phyloP scores from a whole-genome alignment of 2,113 vertebrate species.

The Lepisosteus osseus region DNA sequence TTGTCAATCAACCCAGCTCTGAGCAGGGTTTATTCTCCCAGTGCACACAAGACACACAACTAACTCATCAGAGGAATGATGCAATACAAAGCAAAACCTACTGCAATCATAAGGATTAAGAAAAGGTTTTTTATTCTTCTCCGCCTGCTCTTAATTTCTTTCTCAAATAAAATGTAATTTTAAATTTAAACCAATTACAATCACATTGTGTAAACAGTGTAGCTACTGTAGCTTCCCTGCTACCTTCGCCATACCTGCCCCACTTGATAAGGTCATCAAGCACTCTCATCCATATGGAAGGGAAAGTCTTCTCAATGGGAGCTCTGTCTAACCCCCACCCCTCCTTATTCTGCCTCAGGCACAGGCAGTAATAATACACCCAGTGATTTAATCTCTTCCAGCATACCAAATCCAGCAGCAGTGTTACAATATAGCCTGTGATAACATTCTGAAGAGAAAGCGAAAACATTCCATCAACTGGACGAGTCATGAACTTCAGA shows the following conservation, averaged over 20 bases:
- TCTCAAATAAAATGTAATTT: too few species aligned
- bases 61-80: slow-evolving; percentile 62
- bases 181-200: too few species aligned
- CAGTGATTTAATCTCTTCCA: not conserved
- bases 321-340: not conserved
- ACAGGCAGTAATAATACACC: not conserved
- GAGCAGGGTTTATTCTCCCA: not conserved
- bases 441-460: not conserved
- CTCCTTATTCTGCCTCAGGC: not conserved
- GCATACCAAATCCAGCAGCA: not conserved
- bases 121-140: slow-evolving; percentile 24
- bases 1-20: not conserved
- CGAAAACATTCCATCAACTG: not conserved
- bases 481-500: too few species aligned
- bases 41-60: slow-evolving; percentile 27
- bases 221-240: too few species aligned
- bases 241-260: not conserved
- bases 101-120: slow-evolving; percentile 61
- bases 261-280: not conserved
- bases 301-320: not conserved
- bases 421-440: slow-evolving; percentile 2
- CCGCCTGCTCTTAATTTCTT: slow-evolving; percentile 11
- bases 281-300: not conserved
- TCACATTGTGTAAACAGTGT: too few species aligned
- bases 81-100: slow-evolving; percentile 54